Percentiles rank a stretch among this genome's conserved stretches.
These are phyloP conservation scores for Alosa sapidissima DNA, from an alignment of 2,797 vertebrate genomes.

Conservation along the genomic window DNA sequence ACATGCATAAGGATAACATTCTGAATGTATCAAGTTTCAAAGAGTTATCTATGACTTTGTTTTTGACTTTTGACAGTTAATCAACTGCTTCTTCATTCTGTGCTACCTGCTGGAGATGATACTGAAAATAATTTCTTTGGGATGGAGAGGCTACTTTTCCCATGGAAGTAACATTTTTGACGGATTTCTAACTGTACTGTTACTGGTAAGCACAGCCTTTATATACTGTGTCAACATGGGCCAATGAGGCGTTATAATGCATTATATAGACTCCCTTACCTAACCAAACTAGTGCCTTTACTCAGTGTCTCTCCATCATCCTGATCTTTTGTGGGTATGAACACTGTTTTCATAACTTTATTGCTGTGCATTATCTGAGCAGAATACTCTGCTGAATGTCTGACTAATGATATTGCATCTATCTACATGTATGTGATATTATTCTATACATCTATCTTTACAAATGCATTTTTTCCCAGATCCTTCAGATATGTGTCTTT, in stretches of 20 bases:
- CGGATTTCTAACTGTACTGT: constrained; percentile 70
- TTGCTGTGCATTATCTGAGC: not conserved
- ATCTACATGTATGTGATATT: no score
- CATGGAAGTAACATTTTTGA: constrained; percentile 75
- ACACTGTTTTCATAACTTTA: not conserved
- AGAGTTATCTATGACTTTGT: not conserved
- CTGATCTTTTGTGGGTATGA: not conserved
- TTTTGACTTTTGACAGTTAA: constrained; percentile 57
- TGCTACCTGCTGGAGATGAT: constrained; percentile 77
- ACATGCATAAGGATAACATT: not conserved
- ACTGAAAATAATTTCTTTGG: constrained; percentile 74
- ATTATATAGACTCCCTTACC: no score
- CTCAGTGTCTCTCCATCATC: not conserved
- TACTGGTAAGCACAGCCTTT: constrained; percentile 66
- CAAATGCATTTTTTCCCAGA: constrained; percentile 53
- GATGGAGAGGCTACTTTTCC: constrained; percentile 70
- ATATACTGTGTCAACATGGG: not conserved
- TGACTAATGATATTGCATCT: not conserved
- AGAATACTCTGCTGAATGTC: not conserved
- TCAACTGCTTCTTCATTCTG: constrained; percentile 72
- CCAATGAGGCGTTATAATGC: no score
- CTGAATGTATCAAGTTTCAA: not conserved
- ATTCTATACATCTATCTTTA: not conserved
- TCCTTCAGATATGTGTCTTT: constrained; percentile 75
- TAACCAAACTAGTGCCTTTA: no score